phyloP scores from a whole-genome alignment of 2,888 invertebrate species.

The Eucriotettix oculatus region DNA sequence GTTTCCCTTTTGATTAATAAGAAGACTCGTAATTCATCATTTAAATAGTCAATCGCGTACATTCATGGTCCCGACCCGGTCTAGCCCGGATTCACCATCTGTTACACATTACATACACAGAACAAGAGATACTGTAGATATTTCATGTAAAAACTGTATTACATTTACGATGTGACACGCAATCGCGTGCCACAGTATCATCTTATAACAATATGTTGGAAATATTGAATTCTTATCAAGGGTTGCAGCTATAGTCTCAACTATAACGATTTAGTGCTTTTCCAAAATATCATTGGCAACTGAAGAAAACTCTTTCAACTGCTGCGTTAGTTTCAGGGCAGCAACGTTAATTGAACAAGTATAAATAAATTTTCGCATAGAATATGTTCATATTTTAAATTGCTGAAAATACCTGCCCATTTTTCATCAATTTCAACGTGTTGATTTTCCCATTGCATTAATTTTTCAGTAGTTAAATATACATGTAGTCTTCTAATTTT shows the following conservation, averaged over 20 bases:
- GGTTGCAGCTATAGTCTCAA: slow-evolving; percentile 7
- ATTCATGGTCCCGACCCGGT: too few species aligned
- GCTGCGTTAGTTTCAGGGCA: slow-evolving; percentile 14
- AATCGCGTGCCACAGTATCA: too few species aligned
- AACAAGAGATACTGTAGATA: too few species aligned
- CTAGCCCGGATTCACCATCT: too few species aligned
- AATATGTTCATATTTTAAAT: slow-evolving; percentile 15
- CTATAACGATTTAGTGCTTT: slow-evolving; percentile 9
- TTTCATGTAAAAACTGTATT: too few species aligned
- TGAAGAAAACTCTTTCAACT: slow-evolving; percentile 10
- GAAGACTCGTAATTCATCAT: too few species aligned
- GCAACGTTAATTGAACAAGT: slow-evolving; percentile 15
- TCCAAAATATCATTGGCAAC: slow-evolving; percentile 10
- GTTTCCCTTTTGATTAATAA: too few species aligned
- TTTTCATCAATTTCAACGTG: slow-evolving; percentile 14
- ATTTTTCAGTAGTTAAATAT: slow-evolving; percentile 12
- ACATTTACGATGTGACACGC: too few species aligned
- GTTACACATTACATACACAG: too few species aligned
- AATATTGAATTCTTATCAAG: not conserved
- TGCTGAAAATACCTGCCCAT: slow-evolving; percentile 13
- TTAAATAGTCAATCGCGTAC: too few species aligned
- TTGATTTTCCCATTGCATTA: slow-evolving; percentile 14
- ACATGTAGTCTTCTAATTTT: slow-evolving; percentile 12
- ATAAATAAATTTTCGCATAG: slow-evolving; percentile 15
- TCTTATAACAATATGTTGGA: too few species aligned